A percentile compares a stretch with the other conserved stretches of the same genome.
phyloP scores from a whole-genome alignment of 2,888 invertebrate species.

The Drosophila lutescens region DNA sequence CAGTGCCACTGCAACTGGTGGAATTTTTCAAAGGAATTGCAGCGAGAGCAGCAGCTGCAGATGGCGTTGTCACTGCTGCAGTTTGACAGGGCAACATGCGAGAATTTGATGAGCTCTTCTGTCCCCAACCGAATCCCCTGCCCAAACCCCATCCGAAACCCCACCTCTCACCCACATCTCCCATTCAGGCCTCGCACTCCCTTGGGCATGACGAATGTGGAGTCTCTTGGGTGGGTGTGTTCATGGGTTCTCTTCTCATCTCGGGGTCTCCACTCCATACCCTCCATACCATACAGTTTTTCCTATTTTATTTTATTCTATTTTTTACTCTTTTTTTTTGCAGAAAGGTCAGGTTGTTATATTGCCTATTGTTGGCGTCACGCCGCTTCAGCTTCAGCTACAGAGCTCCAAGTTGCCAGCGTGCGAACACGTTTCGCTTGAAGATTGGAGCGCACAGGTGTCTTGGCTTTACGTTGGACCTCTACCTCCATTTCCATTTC shows the following conservation, averaged over 20 bases:
- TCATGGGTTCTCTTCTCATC: conserved; percentile 28
- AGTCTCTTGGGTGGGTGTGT: conserved; percentile 64
- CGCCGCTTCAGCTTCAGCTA: conserved; percentile 5
- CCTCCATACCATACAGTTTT: conserved; percentile 26
- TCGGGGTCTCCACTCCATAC: conserved; percentile 1
- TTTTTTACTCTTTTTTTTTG: conserved; percentile 14
- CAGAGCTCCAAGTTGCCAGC: conserved; percentile 7
- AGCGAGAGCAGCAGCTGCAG: conserved; percentile 64
- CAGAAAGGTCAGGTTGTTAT: conserved; percentile 68
- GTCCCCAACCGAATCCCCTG: neutral
- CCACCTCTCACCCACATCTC: conserved; percentile 28
- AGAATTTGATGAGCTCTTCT: conserved; percentile 82
- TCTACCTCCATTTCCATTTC: conserved; percentile 9
- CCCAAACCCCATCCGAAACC: conserved; percentile 13
- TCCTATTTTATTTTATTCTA: conserved; percentile 24
- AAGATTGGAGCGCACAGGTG: conserved; percentile 73
- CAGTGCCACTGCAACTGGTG: conserved; percentile 66
- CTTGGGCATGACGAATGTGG: conserved; percentile 50
- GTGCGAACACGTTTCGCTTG: conserved; percentile 74
- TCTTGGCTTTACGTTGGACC: conserved; percentile 46
- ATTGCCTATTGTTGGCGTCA: conserved; percentile 66
- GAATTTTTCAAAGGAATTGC: conserved; percentile 78
- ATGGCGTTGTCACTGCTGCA: conserved; percentile 73
- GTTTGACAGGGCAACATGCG: conserved; percentile 83
- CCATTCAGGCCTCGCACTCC: conserved; percentile 10